A percentile compares a stretch with the other conserved stretches of the same genome.
Conservation (phyloP, 2,888 invertebrate genomes). For the Perizoma flavofasciatum region DNA sequence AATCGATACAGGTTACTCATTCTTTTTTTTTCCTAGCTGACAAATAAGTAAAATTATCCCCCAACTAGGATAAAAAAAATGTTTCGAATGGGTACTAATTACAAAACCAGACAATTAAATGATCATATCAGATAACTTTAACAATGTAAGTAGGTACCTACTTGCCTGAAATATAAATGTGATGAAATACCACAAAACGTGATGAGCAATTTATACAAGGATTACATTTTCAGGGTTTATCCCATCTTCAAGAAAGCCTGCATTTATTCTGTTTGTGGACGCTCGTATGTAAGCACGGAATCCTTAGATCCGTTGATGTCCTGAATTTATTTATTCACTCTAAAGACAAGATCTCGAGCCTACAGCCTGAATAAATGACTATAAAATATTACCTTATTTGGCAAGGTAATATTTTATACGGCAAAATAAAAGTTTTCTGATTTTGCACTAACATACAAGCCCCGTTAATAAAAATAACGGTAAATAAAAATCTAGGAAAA, state of each 20-base stretch:
- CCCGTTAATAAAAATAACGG: too few relatives aligned
- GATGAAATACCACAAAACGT: conserved; percentile 9
- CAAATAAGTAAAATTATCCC: too few relatives aligned
- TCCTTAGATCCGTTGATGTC: conserved; percentile 30
- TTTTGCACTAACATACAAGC: conserved; percentile 24
- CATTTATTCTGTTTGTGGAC: conserved; percentile 24
- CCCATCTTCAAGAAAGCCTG: conserved; percentile 21
- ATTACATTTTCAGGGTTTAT: conserved; percentile 15
- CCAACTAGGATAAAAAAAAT: too few relatives aligned
- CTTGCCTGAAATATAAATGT: too few relatives aligned
- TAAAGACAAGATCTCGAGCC: conserved; percentile 36
- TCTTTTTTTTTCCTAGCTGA: too few relatives aligned
- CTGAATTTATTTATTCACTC: conserved; percentile 35
- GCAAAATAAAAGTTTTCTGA: conserved; percentile 37
- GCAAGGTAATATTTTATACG: conserved; percentile 43
- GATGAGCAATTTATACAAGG: conserved; percentile 22
- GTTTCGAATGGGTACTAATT: too few relatives aligned
- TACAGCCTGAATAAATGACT: conserved; percentile 46
- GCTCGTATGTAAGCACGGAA: conserved; percentile 33
- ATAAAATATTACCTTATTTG: conserved; percentile 44
- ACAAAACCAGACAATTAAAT: too few relatives aligned
- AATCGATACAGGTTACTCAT: too few relatives aligned
- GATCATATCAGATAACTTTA: too few relatives aligned
- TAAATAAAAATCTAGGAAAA: too few relatives aligned
- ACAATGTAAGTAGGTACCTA: not conserved